Conservation (phyloP, 92 coral and sea anemone species). For the Epizoanthus illoricatus region DNA sequence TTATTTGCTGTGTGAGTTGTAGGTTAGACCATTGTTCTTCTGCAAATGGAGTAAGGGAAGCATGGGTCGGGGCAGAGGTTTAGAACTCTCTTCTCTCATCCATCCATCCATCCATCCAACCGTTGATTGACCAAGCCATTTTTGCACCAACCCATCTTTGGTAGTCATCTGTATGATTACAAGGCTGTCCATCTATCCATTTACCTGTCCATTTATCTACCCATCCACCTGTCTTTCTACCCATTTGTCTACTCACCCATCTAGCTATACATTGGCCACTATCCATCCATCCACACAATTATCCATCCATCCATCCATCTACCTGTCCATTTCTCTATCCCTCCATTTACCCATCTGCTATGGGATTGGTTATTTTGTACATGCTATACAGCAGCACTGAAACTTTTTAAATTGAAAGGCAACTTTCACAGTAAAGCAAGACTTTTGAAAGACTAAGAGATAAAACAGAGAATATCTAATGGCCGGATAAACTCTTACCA, state of each 20-base stretch:
- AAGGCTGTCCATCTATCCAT: background rate
- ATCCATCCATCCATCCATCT: background rate
- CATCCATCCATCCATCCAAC: background rate
- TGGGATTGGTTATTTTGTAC: background rate
- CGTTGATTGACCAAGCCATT: background rate
- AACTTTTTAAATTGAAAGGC: background rate
- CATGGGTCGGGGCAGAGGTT: background rate
- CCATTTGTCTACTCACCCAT: background rate
- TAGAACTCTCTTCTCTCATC: background rate
- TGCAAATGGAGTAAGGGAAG: slow-evolving; percentile 21
- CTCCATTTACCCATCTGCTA: background rate
- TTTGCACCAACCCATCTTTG: too few species aligned
- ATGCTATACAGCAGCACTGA: background rate
- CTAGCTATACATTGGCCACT: too few species aligned
- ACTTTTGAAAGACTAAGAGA: too few species aligned
- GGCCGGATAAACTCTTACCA: too few species aligned
- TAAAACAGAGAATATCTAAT: background rate
- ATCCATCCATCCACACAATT: too few species aligned
- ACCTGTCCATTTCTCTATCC: background rate
- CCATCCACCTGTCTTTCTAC: background rate
- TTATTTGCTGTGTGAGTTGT: slow-evolving; percentile 37
- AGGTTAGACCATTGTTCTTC: slow-evolving; percentile 24
- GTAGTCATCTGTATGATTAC: too few species aligned
- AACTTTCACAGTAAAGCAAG: too few species aligned
- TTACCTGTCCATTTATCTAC: background rate